These are phyloP conservation scores for Chrysomela aeneicollis DNA, from an alignment of 2,888 invertebrate species.

Conservation along the genomic window DNA sequence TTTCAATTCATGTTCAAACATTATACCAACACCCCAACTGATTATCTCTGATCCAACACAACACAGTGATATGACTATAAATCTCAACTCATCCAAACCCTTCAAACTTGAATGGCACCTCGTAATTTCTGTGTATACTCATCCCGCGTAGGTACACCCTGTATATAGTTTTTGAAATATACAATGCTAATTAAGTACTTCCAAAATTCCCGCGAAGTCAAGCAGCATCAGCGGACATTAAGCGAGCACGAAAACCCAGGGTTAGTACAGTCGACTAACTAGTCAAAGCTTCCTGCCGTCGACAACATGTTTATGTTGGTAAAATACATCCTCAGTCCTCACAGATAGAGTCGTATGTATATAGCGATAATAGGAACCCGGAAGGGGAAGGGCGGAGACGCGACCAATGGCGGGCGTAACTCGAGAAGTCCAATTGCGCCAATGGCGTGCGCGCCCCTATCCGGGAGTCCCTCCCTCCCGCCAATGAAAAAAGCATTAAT, in stretches of 20 bases:
- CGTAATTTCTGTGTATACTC: too few relatives aligned
- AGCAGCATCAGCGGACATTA: neutral
- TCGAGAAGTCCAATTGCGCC: slow-evolving; percentile 53
- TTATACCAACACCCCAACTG: too few relatives aligned
- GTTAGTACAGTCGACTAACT: slow-evolving; percentile 28
- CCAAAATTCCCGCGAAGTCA: too few relatives aligned
- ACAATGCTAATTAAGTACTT: too few relatives aligned
- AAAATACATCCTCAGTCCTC: slow-evolving; percentile 62
- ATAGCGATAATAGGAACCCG: slow-evolving; percentile 58
- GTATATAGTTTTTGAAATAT: neutral
- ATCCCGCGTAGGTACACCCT: too few relatives aligned
- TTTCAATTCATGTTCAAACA: too few relatives aligned
- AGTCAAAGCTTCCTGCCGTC: slow-evolving; percentile 58
- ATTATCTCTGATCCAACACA: too few relatives aligned
- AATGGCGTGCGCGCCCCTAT: slow-evolving; percentile 54
- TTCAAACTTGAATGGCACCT: too few relatives aligned
- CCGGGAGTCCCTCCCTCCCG: slow-evolving; percentile 59
- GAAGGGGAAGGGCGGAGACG: slow-evolving; percentile 56
- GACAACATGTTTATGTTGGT: slow-evolving; percentile 62
- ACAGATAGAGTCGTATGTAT: slow-evolving; percentile 62
- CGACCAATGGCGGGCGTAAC: slow-evolving; percentile 58
- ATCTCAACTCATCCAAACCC: too few relatives aligned
- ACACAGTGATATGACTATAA: too few relatives aligned
- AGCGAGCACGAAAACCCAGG: slow-evolving; percentile 9
- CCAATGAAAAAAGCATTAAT: slow-evolving; percentile 65